Evolutionary conservation across 1,140 invertebrate species (phyloP), one percentile per base, ranked within the genome.

Genomic region (Dysdera silvatica): DNA sequence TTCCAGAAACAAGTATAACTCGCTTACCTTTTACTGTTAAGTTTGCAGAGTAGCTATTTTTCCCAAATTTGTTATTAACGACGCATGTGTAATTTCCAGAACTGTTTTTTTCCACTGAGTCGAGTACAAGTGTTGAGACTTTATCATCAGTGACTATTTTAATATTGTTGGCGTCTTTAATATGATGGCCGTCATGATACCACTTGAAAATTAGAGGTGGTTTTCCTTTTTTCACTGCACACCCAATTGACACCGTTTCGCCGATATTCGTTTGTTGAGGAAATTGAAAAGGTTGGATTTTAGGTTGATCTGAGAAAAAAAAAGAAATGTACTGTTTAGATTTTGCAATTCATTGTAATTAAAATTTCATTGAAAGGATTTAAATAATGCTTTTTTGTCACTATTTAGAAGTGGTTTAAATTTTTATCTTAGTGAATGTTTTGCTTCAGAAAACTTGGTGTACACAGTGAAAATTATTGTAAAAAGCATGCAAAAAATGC

Each of bases 51-150:
- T 32, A 61, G 16, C 20, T 40, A 28, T 52, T 55, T 6, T n/a
- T 61, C 26, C 56, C 65, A 7, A 40, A 56, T 6, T 29, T n/a
- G 48, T 68, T 68, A 14, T 23, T 53, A 7, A 61, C 51, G 4
- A 53, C 40, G 48, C 67, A 71, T 8, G 70, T 68, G 47, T 73
- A 72, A 49, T 71, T 68, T 20, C 71, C 72, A 23, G 18, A 14
- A 2, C 24, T 28, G 8, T 23, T 7, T 28, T 49, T 49, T 4
- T 6, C 5, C 14, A 49, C 47, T 2, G 47, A 28, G 5, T 49
- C 47, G 8, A 49, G 26, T 10, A 28, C 8, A 2, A 49, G 4
- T 3, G 8, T 28, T 49, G 47, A 49, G 29, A 26, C 18, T 49
- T 49, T 49, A 14, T 49, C 47, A 1, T 14, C 3, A 1, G 24